phyloP scores from a whole-genome alignment of 2,888 invertebrate genomes.

The Macrophya alboannulata region DNA sequence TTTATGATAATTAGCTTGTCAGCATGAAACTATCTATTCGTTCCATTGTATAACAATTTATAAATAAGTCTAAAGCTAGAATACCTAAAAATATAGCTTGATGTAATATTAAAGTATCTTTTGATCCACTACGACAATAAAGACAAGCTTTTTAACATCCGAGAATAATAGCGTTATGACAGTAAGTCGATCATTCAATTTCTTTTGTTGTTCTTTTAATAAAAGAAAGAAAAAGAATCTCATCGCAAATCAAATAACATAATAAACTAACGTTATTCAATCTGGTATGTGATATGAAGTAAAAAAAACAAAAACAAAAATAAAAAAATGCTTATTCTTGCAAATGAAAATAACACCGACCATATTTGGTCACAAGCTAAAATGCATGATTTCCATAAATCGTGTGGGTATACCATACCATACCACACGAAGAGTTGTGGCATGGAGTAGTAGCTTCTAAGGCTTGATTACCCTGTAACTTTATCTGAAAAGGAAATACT shows the following conservation, averaged over 20 bases:
- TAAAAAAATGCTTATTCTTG: slow-evolving; percentile 40
- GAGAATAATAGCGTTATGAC: not conserved
- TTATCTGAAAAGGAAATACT: slow-evolving; percentile 46
- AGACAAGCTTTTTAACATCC: not conserved
- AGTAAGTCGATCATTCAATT: not conserved
- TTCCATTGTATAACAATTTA: slow-evolving; percentile 16
- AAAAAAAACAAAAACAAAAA: not conserved
- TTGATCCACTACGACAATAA: not conserved
- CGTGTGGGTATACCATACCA: slow-evolving; percentile 64
- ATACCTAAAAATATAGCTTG: slow-evolving; percentile 16
- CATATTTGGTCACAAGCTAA: slow-evolving; percentile 61
- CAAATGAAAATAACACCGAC: slow-evolving; percentile 52
- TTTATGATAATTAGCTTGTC: not conserved
- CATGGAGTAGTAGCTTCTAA: slow-evolving; percentile 26
- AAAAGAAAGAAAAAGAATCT: not conserved
- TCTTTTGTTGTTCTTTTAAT: not conserved
- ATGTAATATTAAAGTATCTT: not conserved
- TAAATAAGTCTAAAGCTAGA: slow-evolving; percentile 14
- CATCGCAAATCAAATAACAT: not conserved
- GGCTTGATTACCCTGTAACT: slow-evolving; percentile 50
- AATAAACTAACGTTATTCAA: not conserved
- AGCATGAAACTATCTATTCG: not conserved
- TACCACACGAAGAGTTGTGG: not conserved
- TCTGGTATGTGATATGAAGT: not conserved
- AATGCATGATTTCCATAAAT: slow-evolving; percentile 68